These are phyloP conservation scores for Parus major DNA, from an alignment of 2,113 vertebrate genomes.

Conservation along the genomic window DNA sequence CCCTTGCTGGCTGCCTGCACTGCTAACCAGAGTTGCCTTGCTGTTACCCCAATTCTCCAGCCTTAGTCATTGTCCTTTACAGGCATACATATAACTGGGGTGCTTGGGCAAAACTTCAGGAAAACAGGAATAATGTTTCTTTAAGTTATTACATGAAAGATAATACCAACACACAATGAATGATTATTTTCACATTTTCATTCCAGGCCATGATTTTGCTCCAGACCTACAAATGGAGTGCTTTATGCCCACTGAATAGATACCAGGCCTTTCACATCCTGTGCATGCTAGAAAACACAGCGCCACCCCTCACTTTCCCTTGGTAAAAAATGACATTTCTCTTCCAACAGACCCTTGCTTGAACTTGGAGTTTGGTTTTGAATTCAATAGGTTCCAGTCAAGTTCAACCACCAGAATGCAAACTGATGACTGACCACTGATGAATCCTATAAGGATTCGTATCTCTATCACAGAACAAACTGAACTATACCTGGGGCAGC, in stretches of 20 bases:
- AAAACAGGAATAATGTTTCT: background rate
- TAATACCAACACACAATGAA: background rate
- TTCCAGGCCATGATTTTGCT: background rate
- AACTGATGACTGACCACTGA: background rate
- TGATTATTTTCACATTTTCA: background rate
- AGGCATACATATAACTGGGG: background rate
- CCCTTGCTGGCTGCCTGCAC: background rate
- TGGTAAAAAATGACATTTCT: background rate
- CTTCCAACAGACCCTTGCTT: background rate
- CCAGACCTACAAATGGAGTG: background rate
- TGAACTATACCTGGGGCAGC: background rate
- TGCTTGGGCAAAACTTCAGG: background rate
- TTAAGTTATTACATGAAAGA: background rate
- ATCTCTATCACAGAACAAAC: background rate
- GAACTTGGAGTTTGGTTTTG: background rate
- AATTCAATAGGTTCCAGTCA: background rate
- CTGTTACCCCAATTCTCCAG: background rate
- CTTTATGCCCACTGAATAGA: background rate
- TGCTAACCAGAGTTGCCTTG: background rate
- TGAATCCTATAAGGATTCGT: background rate
- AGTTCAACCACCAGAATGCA: background rate
- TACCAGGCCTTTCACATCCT: background rate
- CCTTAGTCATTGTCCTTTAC: background rate
- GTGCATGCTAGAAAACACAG: background rate
- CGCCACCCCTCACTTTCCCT: background rate